These are phyloP conservation scores for Lycorma delicatula DNA, from an alignment of 1,140 invertebrate species.

Conservation along the genomic window DNA sequence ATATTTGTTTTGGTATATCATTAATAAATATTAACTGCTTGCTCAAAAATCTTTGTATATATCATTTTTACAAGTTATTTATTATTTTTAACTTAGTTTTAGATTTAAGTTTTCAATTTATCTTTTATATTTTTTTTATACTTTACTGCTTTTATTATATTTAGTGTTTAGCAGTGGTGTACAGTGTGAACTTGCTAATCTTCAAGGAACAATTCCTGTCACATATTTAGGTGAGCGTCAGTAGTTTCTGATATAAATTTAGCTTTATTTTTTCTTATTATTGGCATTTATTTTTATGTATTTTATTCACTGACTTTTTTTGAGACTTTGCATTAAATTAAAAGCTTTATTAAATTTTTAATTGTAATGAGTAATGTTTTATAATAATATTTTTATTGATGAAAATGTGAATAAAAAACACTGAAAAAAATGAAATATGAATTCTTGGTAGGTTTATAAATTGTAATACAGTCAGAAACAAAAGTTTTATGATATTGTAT, in stretches of 20 bases:
- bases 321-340: not conserved
- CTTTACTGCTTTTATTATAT: slow-evolving; percentile 36
- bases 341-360: not conserved
- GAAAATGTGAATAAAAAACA: not conserved
- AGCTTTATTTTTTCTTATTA: not conserved
- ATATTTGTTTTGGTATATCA: too few relatives aligned
- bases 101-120: not conserved
- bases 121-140: not conserved
- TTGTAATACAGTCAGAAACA: too few relatives aligned
- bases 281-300: not conserved
- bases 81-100: not conserved
- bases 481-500: too few relatives aligned
- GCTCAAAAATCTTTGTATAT: not conserved
- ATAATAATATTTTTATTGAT: not conserved
- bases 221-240: slow-evolving; percentile 70
- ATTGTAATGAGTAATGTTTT: not conserved
- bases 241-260: too few relatives aligned
- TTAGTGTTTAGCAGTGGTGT: slow-evolving; percentile 85
- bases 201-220: slow-evolving; percentile 90
- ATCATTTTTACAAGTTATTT: not conserved
- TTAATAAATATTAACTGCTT: not conserved
- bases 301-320: not conserved
- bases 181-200: slow-evolving; percentile 66
- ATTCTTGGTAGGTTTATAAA: too few relatives aligned
- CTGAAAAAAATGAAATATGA: too few relatives aligned